Base-by-base conservation (phyloP, 2,113 vertebrate genomes). In the Oryzias celebensis region DNA sequence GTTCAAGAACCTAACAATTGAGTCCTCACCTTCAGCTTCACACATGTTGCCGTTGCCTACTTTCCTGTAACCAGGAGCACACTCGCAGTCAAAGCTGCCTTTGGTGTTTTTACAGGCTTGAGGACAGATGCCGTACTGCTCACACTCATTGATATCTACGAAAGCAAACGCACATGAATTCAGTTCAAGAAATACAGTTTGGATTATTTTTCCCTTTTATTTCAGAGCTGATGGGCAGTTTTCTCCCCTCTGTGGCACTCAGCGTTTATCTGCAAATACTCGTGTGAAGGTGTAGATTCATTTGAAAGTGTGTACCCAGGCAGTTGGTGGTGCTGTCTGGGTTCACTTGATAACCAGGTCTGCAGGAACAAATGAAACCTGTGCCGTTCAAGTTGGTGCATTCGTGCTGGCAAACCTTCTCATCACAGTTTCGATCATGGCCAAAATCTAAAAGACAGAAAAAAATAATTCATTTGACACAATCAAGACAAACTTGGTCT, bases 351-450 rank as follows among this genome's bases (percentile, higher is more conserved):
- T 94, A 98, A 46, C 95, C 96, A 0, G 91, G 81, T 45, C 86
- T 85, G 68, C 96, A 97, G 57, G 93, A 94, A 71, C 96, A 98
- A 65, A 98, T 94, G 89, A 97, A 97, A 58, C 95, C 95, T 14
- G 93, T 94, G 77, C 88, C 93, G 6, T 45, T 90, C 83, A 97
- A 78, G 61, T 96, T 90, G 36, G 93, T 96, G 84, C 96, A 97
- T 10, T 93, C 91, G 4, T 98, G 95, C 69, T 96, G 92, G 77
- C 96, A 98, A 14, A 94, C 80, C 60, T 93, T 94, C 92, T 97
- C 95, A 54, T 93, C 89, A 88, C 96, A 98, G 42, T 88, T 92
- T 69, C 94, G 90, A 41, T 93, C 86, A 1, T 87, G 77, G 66
- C 93, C 94, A 61, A 88, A 71, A 84, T 96, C 96, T 97, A 58